These are phyloP conservation scores for Cottus gobio DNA, from an alignment of 2,113 vertebrate genomes.

Conservation along the genomic window DNA sequence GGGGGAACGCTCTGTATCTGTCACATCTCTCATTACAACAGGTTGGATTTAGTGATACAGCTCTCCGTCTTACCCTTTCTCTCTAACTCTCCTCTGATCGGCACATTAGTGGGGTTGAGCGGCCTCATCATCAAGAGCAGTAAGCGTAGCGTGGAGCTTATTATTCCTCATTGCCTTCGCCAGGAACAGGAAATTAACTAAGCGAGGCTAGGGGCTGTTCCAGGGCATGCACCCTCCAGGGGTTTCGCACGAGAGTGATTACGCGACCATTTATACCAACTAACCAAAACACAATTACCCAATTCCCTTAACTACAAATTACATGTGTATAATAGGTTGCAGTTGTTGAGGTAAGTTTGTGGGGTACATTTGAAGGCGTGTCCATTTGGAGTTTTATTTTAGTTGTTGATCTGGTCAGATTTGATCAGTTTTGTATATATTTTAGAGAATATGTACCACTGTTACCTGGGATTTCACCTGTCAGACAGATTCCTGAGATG, in stretches of 20 bases:
- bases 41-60: slow-evolving; percentile 16
- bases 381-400: neutral
- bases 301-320: slow-evolving; percentile 63
- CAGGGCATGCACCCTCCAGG: slow-evolving; percentile 58
- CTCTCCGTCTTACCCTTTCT: slow-evolving; percentile 22
- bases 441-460: neutral
- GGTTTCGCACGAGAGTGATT: slow-evolving; percentile 64
- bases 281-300: slow-evolving; percentile 75
- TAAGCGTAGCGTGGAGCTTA: slow-evolving; percentile 62
- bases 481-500: slow-evolving; percentile 17
- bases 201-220: slow-evolving; percentile 62
- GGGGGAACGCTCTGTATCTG: slow-evolving; percentile 22
- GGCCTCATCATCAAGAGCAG: slow-evolving; percentile 65
- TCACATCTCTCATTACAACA: slow-evolving; percentile 34
- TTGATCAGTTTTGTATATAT: neutral
- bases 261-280: slow-evolving; percentile 64
- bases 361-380: slow-evolving; percentile 1
- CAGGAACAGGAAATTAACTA: slow-evolving; percentile 81
- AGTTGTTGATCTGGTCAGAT: neutral
- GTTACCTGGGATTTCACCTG: slow-evolving; percentile 30
- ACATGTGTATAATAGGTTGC: slow-evolving; percentile 59
- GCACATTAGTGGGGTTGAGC: slow-evolving; percentile 51
- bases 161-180: slow-evolving; percentile 76
- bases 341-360: slow-evolving; percentile 53
- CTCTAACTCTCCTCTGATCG: slow-evolving; percentile 45